Percentiles rank a stretch among this genome's conserved stretches.
These are phyloP conservation scores for Nomada hirtipes DNA, from an alignment of 2,888 invertebrate genomes.

Conservation along the genomic window DNA sequence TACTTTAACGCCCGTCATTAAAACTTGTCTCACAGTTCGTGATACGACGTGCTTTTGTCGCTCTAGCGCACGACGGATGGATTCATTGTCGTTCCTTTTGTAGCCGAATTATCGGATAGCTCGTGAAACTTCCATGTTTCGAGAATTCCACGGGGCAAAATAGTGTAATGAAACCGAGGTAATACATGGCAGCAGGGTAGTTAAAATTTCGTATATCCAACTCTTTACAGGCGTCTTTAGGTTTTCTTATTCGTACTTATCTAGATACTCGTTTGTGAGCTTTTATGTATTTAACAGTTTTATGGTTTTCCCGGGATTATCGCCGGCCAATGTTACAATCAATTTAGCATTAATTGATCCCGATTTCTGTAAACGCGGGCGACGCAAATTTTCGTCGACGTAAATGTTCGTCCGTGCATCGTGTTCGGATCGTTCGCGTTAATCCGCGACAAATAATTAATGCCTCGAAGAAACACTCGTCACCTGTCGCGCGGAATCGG, in stretches of 20 bases:
- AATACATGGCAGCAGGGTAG: neutral
- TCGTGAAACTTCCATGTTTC: constrained; percentile 7
- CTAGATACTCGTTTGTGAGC: no score
- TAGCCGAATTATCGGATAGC: neutral
- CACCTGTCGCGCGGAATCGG: neutral
- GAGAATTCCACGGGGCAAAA: neutral
- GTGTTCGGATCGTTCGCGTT: neutral
- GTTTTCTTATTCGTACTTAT: no score
- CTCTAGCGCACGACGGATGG: neutral
- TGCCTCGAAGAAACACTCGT: constrained; percentile 24
- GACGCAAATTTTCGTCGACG: constrained; percentile 10
- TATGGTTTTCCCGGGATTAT: neutral
- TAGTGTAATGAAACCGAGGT: neutral
- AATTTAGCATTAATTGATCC: constrained; percentile 42
- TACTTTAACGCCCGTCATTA: neutral
- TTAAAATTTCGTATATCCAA: neutral
- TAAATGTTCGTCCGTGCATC: constrained; percentile 30
- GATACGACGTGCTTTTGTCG: neutral
- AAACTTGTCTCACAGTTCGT: neutral
- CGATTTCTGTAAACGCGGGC: constrained; percentile 12
- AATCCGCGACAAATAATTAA: constrained; percentile 38
- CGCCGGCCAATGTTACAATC: constrained; percentile 32
- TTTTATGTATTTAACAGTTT: no score
- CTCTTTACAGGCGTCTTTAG: no score
- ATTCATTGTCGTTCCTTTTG: neutral